Base-by-base conservation (phyloP, 2,888 invertebrate genomes). In the Lasioglossum pauxillum region DNA sequence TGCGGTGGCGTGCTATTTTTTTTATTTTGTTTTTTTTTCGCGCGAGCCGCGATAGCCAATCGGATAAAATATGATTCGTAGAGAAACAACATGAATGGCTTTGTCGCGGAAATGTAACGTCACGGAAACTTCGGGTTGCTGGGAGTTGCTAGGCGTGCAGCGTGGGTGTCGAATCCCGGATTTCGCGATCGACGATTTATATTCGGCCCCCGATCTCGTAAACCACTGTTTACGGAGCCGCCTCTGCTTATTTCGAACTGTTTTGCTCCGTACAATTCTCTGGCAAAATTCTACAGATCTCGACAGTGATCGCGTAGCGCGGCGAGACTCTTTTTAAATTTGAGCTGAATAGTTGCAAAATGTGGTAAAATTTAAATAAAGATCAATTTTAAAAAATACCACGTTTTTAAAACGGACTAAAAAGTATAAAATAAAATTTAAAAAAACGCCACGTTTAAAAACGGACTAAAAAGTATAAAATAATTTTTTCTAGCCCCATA, bases 11-110 rank as follows among this genome's bases (percentile, higher is more conserved):
- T 77, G 64, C 44, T 72, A 16, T 35, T 19, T 35, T 23, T 35
- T 35, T 67, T 23, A n/a, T 57, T 76, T 67, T 64, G 0, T 10
- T 19, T 69, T 67, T 69, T 69, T 69, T 16, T 74, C 76, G 31
- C 64, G 8, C 46, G 19, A 16, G 16, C 23, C 19, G 10, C 44
- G 67, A n/a, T 38, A 46, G 53, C 31, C 84, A 69, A 78, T 84
- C 57, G 77, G n/a, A 19, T 84, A 84, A 84, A 75, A 74, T 74
- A 84, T 78, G 84, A 83, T 57, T 49, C 44, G 35, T 2, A 27
- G 44, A 16, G 83, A 60, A 84, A 57, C 53, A 49, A 5, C 16
- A 31, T 44, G 75, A 78, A 78, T 49, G 67, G 74, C 74, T 77
- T 69, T 41, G 57, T 44, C 53, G 57, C 84, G 84, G 69, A 78